These are phyloP conservation scores for Ammodytes marinus DNA, from an alignment of 2,113 vertebrate species.

Conservation along the genomic window DNA sequence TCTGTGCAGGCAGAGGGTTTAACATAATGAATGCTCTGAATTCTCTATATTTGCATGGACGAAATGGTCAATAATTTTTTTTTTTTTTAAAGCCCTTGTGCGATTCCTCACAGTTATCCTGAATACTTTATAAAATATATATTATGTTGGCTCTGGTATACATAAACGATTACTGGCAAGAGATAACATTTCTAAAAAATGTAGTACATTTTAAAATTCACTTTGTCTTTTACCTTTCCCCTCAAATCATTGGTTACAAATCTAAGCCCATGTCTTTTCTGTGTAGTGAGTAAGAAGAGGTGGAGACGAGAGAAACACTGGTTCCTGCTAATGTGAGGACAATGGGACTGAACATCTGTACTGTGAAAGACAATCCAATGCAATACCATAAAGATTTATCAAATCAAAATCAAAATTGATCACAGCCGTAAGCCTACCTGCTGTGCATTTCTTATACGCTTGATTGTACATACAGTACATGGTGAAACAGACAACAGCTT, in stretches of 20 bases:
- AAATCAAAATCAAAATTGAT: too few relatives aligned
- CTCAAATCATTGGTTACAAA: background rate
- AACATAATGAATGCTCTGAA: conserved; percentile 12
- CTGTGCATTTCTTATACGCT: too few relatives aligned
- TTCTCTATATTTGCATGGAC: background rate
- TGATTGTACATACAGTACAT: background rate
- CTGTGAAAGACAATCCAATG: background rate
- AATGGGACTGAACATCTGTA: background rate
- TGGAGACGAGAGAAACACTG: background rate
- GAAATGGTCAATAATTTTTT: background rate
- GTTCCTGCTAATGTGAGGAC: background rate
- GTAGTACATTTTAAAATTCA: conserved; percentile 15
- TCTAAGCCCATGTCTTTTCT: background rate
- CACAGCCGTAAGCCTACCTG: background rate
- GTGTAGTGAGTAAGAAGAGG: background rate
- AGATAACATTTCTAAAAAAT: background rate
- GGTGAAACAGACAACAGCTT: background rate
- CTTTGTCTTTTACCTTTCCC: conserved; percentile 10
- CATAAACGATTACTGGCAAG: conserved; percentile 18
- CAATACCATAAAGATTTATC: too few relatives aligned
- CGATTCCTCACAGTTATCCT: background rate
- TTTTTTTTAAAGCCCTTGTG: background rate
- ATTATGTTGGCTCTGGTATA: conserved; percentile 6
- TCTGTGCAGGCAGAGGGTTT: background rate
- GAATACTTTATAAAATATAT: background rate